Percentiles rank a stretch among this genome's conserved stretches.
These are phyloP conservation scores for Microtus ochrogaster DNA, from an alignment of 2,113 vertebrate genomes.

Conservation along the genomic window DNA sequence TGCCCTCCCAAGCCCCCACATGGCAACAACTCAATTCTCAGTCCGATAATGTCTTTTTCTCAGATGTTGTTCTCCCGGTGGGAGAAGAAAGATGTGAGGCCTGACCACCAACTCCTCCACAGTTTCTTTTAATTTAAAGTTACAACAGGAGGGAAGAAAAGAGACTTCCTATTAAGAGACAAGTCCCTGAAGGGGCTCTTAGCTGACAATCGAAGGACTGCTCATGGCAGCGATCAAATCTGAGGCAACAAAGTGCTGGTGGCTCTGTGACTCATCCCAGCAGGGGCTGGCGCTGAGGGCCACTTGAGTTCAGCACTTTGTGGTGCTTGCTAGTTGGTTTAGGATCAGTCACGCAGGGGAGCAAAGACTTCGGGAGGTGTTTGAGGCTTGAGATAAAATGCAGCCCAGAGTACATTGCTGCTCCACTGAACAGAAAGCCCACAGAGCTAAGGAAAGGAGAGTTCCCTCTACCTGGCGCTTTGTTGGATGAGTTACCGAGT, in stretches of 20 bases:
- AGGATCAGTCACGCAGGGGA: constrained; percentile 82
- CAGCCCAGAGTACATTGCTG: constrained; percentile 82
- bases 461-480: constrained; percentile 74
- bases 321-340: constrained; percentile 79
- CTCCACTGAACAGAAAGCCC: constrained; percentile 83
- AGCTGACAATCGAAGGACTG: constrained; percentile 86
- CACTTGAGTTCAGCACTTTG: constrained; percentile 86
- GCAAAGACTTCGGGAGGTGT: constrained; percentile 83
- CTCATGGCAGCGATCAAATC: constrained; percentile 86
- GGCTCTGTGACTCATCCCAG: constrained; percentile 86
- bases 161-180: constrained; percentile 85
- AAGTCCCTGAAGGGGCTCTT: constrained; percentile 87
- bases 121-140: constrained; percentile 87
- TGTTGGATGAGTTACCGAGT: constrained; percentile 7
- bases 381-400: constrained; percentile 86
- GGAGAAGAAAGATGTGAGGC: constrained; percentile 83
- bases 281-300: constrained; percentile 79
- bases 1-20: neutral
- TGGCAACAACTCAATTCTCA: constrained; percentile 76
- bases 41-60: constrained; percentile 73
- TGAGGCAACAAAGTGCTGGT: constrained; percentile 85
- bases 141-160: constrained; percentile 81
- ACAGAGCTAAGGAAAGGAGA: constrained; percentile 78
- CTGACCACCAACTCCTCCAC: constrained; percentile 81
- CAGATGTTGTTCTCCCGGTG: constrained; percentile 79